A percentile compares a stretch with the other conserved stretches of the same genome.
Conservation (phyloP, 2,888 invertebrate species). For the Drosophila robusta region DNA sequence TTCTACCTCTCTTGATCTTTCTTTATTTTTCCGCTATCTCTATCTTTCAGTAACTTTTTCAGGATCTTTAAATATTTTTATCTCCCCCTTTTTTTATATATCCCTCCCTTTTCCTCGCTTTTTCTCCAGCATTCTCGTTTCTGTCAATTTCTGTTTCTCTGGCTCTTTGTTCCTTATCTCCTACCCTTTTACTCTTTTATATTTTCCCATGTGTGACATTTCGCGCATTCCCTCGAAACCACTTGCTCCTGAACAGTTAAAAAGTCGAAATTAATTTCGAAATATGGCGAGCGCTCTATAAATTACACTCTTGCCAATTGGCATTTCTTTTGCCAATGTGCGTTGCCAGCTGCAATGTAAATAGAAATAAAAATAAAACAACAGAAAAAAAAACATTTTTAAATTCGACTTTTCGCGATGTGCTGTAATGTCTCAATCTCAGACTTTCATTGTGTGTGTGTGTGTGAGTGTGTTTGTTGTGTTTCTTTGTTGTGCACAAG, state of each 20-base stretch:
- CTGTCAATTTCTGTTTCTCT: no score
- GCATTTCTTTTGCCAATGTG: constrained; percentile 29
- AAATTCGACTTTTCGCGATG: constrained; percentile 61
- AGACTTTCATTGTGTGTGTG: constrained; percentile 6
- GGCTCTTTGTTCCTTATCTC: no score
- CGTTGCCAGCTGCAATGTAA: constrained; percentile 56
- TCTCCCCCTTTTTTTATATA: no score
- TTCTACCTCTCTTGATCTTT: background rate
- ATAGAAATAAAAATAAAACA: constrained; percentile 41
- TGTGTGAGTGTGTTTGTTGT: constrained; percentile 35
- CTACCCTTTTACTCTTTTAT: background rate
- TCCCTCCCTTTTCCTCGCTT: background rate
- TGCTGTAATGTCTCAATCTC: constrained; percentile 63
- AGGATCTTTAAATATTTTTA: no score
- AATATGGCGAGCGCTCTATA: constrained; percentile 4
- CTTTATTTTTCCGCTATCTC: background rate
- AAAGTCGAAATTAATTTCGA: background rate
- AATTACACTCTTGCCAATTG: constrained; percentile 15
- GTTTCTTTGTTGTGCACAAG: constrained; percentile 56
- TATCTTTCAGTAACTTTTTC: no score
- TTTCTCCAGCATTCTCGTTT: background rate
- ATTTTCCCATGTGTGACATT: background rate
- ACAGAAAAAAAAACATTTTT: constrained; percentile 51
- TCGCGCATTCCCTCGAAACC: background rate
- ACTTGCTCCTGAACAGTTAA: background rate